Base-by-base conservation (phyloP, 2,113 vertebrate species). In the Lophotis ruficrista region DNA sequence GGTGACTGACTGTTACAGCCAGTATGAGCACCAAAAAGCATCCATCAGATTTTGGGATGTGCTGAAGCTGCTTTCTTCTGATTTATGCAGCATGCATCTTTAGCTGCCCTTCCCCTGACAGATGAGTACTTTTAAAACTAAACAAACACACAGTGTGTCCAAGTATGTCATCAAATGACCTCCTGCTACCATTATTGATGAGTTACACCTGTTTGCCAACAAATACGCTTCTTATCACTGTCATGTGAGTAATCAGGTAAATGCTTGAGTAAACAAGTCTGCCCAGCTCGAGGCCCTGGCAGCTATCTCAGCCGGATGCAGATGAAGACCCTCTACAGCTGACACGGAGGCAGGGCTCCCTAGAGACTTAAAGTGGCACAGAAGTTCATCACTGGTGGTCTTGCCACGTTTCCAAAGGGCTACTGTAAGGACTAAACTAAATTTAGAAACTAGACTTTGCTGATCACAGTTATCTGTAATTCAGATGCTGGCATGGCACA, bases 101-200 rank as follows among this genome's bases (percentile, higher is more conserved):
- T 62, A 88, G 35, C 65, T 81, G 71, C 41, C 80, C 68, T 94
- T 92, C 71, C 30, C 25, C 45, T 96, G 78, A 79, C 92, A 83
- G 91, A 87, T 77, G 88, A 89, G 82, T 69, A 61, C 83, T 73
- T 95, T 79, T 70, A 91, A 93, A 91, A 68, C 83, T 81, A 95
- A 92, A 91, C 75, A 92, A 94, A 94, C 86, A 90, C 53, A 56
- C 58, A 62, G 41, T 57, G 77, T 93, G 89, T 65, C 83, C 91
- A 87, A 94, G 65, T 50, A 65, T 95, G 92, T 85, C 89, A 94
- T 87, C 88, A 72, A 94, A 80, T 95, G 91, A 83, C 90, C 92
- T 96, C 47, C 87, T 87, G 87, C 82, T 80, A 91, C 85, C 37
- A 68, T 96, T 94, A 96, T 92, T 93, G 97, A 96, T 95, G 94